These are phyloP conservation scores for Oryzias woworae DNA, from an alignment of 2,113 vertebrate species.

Conservation along the genomic window DNA sequence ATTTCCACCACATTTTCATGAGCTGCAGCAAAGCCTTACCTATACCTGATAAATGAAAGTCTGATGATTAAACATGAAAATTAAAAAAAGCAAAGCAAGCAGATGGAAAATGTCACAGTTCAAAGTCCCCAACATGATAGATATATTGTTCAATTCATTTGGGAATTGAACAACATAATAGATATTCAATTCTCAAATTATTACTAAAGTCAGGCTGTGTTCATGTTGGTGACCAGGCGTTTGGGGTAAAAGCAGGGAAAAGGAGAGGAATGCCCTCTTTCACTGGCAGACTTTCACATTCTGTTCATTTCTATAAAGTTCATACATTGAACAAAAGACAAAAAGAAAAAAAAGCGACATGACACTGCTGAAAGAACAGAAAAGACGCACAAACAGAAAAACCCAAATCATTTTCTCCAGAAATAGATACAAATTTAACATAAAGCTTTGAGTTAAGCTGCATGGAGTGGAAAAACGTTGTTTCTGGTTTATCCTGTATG, in stretches of 20 bases:
- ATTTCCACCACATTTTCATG: slow-evolving; percentile 1
- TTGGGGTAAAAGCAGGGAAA: slow-evolving; percentile 16
- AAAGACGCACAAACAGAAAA: slow-evolving; percentile 13
- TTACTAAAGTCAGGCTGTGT: slow-evolving; percentile 1
- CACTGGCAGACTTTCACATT: not conserved
- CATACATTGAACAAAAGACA: not conserved
- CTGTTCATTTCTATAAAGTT: slow-evolving; percentile 1
- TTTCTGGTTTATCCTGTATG: too few relatives aligned
- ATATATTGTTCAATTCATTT: too few relatives aligned
- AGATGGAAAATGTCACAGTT: slow-evolving; percentile 32
- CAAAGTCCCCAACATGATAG: slow-evolving; percentile 45
- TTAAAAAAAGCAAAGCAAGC: slow-evolving; percentile 47
- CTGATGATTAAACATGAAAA: slow-evolving; percentile 18
- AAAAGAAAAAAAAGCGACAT: slow-evolving; percentile 8
- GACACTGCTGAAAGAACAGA: slow-evolving; percentile 10
- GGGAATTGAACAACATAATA: too few relatives aligned
- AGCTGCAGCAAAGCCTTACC: slow-evolving; percentile 10
- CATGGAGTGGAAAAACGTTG: too few relatives aligned
- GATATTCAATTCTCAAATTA: not conserved
- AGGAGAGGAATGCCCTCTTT: slow-evolving; percentile 10
- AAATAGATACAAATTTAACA: not conserved
- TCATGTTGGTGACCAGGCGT: slow-evolving; percentile 48
- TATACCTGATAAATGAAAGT: not conserved
- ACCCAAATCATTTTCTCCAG: slow-evolving; percentile 15
- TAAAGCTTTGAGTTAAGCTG: too few relatives aligned